Evolutionary conservation across 2,888 invertebrate species (phyloP).

Genomic region (Epirrhoe tristata): DNA sequence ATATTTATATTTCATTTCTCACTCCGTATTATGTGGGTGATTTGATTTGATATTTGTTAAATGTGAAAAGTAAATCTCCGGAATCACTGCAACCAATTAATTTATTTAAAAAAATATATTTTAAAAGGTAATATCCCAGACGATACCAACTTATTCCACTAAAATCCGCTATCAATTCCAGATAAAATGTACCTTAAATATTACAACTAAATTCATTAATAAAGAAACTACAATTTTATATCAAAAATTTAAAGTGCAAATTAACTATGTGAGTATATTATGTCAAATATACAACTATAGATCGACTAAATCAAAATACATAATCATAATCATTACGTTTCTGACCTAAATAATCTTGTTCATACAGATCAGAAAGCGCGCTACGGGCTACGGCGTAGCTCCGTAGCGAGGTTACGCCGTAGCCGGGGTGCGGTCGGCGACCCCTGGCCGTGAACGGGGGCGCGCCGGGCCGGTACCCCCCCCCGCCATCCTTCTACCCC

Average conservation of each 20-base stretch:
- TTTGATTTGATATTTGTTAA: too few species aligned
- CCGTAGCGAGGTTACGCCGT: constrained; percentile 80
- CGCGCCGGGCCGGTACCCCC: constrained; percentile 53
- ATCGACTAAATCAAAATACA: background rate
- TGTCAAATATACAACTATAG: background rate
- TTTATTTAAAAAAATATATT: too few species aligned
- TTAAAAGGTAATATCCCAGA: too few species aligned
- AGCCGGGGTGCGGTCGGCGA: constrained; percentile 83
- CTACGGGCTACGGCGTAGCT: constrained; percentile 74
- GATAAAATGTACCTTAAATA: too few species aligned
- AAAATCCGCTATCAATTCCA: too few species aligned
- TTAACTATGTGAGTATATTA: background rate
- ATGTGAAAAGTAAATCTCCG: too few species aligned
- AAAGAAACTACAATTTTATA: background rate
- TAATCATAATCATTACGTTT: constrained; percentile 34
- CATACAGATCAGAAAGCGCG: constrained; percentile 57
- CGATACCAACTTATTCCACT: too few species aligned
- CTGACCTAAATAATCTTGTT: constrained; percentile 71
- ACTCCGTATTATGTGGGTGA: too few species aligned
- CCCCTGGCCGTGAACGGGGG: constrained; percentile 85
- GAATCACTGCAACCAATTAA: too few species aligned
- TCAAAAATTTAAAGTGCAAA: background rate
- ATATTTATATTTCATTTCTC: too few species aligned
- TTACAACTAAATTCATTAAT: too few species aligned
- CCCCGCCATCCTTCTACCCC: constrained; percentile 36